Evolutionary conservation across 2,113 vertebrate genomes (phyloP).

Genomic region (Oncorhynchus tshawytscha): DNA sequence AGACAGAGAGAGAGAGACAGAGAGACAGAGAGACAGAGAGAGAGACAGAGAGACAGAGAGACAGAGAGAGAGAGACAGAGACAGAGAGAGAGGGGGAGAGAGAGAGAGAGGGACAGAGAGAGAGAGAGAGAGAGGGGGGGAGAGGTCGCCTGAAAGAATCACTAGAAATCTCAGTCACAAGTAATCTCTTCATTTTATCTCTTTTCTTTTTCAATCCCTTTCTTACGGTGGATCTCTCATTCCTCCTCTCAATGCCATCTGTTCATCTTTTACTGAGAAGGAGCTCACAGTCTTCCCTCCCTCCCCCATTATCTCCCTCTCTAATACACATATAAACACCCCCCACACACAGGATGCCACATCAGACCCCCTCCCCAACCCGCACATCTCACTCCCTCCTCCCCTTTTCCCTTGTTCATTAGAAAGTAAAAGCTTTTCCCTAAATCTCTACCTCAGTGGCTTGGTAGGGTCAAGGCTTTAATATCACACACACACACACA

Average conservation of each 20-base stretch:
- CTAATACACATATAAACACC: background rate
- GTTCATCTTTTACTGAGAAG: slow-evolving; percentile 49
- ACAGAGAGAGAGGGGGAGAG: too few species aligned
- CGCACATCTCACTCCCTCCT: background rate
- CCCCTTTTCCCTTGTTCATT: slow-evolving; percentile 35
- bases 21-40: too few species aligned
- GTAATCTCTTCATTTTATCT: background rate
- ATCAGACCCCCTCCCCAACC: too few species aligned
- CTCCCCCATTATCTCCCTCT: background rate
- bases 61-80: too few species aligned
- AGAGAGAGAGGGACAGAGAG: too few species aligned
- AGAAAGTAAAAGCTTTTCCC: slow-evolving; percentile 51
- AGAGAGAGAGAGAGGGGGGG: background rate
- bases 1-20: too few species aligned
- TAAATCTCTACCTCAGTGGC: slow-evolving; percentile 31
- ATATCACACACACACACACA: background rate
- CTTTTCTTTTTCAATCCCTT: slow-evolving; percentile 20
- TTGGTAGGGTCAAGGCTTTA: slow-evolving; percentile 31
- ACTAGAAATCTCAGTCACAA: background rate
- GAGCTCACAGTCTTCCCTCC: slow-evolving; percentile 24
- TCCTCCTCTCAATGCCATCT: slow-evolving; percentile 47
- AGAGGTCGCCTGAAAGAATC: too few species aligned
- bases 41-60: too few species aligned
- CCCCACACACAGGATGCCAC: background rate
- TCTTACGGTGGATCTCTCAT: slow-evolving; percentile 19